Base-by-base conservation (phyloP, 2,113 vertebrate species). In the Marcusenius ussheri region DNA sequence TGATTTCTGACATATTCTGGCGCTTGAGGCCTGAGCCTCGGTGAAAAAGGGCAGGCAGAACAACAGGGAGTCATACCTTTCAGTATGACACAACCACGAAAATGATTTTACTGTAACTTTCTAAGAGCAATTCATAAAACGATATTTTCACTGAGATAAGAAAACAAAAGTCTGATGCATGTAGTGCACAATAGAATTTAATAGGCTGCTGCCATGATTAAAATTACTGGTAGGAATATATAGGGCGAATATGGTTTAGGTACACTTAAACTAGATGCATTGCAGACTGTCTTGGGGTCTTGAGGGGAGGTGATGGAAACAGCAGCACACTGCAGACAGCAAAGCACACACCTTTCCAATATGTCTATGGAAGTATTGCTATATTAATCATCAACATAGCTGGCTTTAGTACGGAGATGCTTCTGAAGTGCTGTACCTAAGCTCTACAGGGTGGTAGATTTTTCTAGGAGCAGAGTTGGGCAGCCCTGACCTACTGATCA, bases 91-190 rank as follows among this genome's bases (percentile, higher is more conserved):
- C 27, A 53, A 87, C 31, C n/a, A 19, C 11, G 10, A 53, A 3
- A 45, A 45, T n/a, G 7, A 31, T 35, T 87, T 87, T 87, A 53
- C 85, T 51, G 85, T 87, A 87, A 50, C 49, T 87, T 87, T 87
- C 85, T 51, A 87, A 87, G 47, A 87, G 85, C 49, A 31, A 51
- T 51, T 50, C 85, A 87, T 24, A 27, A 31, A 51, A 51, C 0
- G 4, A 86, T 39, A 39, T 80, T 19, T 15, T 53, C 35, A 46
- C n/a, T 21, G 47, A 31, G 85, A 87, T 86, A 86, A 87, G 84
- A 50, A 84, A 85, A 45, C 1, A n/a, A 27, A 46, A 27, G 45
- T 86, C 15, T n/a, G 21, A 49, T 17, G 47, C 84, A 13, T 86
- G 2, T 42, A 83, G 35, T 24, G 80, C 80, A 21, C 11, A 21